Conservation (phyloP, 2,797 vertebrate species). For the Odontamblyopus lacepedii region DNA sequence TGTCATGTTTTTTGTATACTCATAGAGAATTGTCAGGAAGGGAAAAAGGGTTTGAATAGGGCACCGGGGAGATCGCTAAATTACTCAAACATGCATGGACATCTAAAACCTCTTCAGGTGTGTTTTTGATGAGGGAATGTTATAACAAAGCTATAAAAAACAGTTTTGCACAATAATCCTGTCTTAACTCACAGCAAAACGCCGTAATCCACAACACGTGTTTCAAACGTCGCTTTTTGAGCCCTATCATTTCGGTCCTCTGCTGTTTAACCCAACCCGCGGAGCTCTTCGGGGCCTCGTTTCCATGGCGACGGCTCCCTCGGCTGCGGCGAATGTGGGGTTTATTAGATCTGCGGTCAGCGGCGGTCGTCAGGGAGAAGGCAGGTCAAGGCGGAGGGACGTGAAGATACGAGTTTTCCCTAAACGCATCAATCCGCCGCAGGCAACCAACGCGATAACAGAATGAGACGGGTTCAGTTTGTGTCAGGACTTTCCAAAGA, state of each 20-base stretch:
- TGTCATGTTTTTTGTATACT: too few species aligned
- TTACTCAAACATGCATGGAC: too few species aligned
- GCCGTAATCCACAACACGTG: not conserved
- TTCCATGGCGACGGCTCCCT: slow-evolving; percentile 66
- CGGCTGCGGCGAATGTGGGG: slow-evolving; percentile 66
- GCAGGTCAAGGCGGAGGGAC: slow-evolving; percentile 17
- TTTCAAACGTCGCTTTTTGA: not conserved
- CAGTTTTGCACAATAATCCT: too few species aligned
- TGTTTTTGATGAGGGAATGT: too few species aligned
- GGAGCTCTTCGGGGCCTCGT: slow-evolving; percentile 61
- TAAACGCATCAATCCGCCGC: not conserved
- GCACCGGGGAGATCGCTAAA: too few species aligned
- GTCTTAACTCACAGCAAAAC: not conserved
- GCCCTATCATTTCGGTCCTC: slow-evolving; percentile 3
- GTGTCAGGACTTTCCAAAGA: not conserved
- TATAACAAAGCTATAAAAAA: too few species aligned
- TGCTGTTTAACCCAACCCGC: slow-evolving; percentile 63
- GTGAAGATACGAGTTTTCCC: not conserved
- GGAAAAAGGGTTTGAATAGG: too few species aligned
- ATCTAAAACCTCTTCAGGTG: too few species aligned
- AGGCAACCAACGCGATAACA: not conserved
- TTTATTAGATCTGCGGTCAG: slow-evolving; percentile 78
- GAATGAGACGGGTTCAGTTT: not conserved
- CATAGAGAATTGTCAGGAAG: too few species aligned
- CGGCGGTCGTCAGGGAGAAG: slow-evolving; percentile 66